Percentiles rank a stretch among this genome's conserved stretches.
Conservation (phyloP, 2,888 invertebrate species). For the Colostygia pectinataria region DNA sequence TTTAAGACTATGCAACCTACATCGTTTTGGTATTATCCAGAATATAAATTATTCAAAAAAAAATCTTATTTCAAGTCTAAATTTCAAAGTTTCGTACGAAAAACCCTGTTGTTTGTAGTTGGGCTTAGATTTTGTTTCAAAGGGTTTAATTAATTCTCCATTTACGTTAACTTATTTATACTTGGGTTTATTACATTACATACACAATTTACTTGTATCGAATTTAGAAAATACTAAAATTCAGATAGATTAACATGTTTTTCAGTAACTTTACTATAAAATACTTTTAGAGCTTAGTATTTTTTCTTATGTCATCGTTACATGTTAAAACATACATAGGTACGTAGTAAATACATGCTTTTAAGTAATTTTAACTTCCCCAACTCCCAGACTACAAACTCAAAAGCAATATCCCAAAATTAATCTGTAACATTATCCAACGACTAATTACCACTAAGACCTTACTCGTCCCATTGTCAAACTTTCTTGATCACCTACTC, state of each 20-base stretch:
- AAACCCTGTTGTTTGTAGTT: slow-evolving; percentile 8
- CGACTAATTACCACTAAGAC: slow-evolving; percentile 10
- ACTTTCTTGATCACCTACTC: slow-evolving; percentile 18
- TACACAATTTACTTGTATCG: too few species aligned
- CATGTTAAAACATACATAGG: too few species aligned
- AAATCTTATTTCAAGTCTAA: slow-evolving; percentile 9
- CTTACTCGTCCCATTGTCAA: slow-evolving; percentile 16
- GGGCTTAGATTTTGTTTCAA: slow-evolving; percentile 14
- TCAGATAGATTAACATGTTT: too few species aligned
- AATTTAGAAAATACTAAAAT: neutral
- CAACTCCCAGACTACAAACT: too few species aligned
- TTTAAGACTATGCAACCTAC: too few species aligned
- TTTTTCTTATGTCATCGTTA: too few species aligned
- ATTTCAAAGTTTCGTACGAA: slow-evolving; percentile 7
- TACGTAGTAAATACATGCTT: too few species aligned
- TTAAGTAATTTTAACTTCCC: too few species aligned
- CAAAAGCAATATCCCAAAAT: slow-evolving; percentile 1
- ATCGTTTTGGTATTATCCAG: too few species aligned
- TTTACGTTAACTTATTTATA: slow-evolving; percentile 3
- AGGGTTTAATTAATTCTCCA: slow-evolving; percentile 5
- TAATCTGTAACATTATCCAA: slow-evolving; percentile 12
- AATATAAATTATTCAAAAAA: neutral
- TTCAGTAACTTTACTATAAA: too few species aligned
- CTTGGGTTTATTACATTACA: slow-evolving; percentile 4
- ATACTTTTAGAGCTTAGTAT: too few species aligned